phyloP scores from a whole-genome alignment of 1,140 invertebrate species.

The Drosophila sucinea region DNA sequence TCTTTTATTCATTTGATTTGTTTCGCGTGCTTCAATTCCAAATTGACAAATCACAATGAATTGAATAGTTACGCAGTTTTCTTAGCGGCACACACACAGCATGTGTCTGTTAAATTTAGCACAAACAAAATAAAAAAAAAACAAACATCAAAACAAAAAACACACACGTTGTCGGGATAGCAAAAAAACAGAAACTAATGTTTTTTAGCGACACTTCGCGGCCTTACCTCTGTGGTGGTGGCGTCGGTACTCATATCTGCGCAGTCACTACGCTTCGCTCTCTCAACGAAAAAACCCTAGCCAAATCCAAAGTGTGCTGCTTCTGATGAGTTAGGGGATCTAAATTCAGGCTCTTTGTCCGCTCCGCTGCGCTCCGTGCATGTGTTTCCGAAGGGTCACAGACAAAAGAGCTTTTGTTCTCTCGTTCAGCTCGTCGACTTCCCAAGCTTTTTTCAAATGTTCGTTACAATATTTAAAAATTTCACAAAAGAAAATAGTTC shows the following conservation, averaged over 20 bases:
- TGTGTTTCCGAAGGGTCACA: slow-evolving; percentile 26
- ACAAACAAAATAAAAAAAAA: slow-evolving; percentile 24
- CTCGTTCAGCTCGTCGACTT: background rate
- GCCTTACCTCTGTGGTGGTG: slow-evolving; percentile 38
- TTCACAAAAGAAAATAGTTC: background rate
- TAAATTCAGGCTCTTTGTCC: too few species aligned
- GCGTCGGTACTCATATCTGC: slow-evolving; percentile 46
- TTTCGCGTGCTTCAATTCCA: background rate
- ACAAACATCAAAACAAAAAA: slow-evolving; percentile 15
- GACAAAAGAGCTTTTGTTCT: background rate
- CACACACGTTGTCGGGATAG: background rate
- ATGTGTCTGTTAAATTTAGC: slow-evolving; percentile 28
- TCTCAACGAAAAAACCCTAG: background rate
- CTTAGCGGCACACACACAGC: slow-evolving; percentile 11
- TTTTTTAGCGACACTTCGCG: too few species aligned
- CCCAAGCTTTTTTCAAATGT: background rate
- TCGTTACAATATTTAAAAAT: background rate
- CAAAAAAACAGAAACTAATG: slow-evolving; percentile 19
- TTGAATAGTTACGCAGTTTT: background rate
- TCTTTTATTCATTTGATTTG: slow-evolving; percentile 3
- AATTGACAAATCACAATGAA: slow-evolving; percentile 1
- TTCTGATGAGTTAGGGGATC: too few species aligned
- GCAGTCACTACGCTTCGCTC: slow-evolving; percentile 20
- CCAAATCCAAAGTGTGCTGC: background rate
- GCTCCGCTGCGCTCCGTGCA: background rate